Conservation (phyloP, 2,113 vertebrate genomes). For the Corydoras sp. region DNA sequence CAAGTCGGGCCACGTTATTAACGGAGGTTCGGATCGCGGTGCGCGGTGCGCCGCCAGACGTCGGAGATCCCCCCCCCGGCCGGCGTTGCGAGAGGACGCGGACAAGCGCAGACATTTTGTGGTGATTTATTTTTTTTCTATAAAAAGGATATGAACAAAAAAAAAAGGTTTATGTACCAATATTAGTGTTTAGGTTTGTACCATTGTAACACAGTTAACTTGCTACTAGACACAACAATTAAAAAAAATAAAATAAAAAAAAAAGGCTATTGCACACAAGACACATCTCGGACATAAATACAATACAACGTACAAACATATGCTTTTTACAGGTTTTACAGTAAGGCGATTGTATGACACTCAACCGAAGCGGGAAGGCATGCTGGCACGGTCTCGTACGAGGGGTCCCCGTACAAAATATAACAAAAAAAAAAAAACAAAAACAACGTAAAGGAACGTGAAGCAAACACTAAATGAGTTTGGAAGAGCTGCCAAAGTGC, state of each 20-base stretch:
- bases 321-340: constrained; percentile 55
- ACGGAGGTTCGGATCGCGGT: background rate
- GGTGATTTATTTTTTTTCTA: constrained; percentile 54
- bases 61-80: too few species aligned
- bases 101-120: constrained; percentile 32
- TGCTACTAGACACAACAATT: constrained; percentile 62
- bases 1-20: constrained; percentile 4
- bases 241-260: too few species aligned
- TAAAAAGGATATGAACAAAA: constrained; percentile 65
- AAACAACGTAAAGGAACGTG: background rate
- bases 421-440: constrained; percentile 11
- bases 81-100: background rate
- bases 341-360: constrained; percentile 50
- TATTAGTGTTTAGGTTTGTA: constrained; percentile 75
- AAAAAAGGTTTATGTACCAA: constrained; percentile 69
- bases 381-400: constrained; percentile 31
- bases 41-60: too few species aligned
- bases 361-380: constrained; percentile 47
- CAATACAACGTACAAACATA: constrained; percentile 45
- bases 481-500: constrained; percentile 72
- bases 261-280: constrained; percentile 73
- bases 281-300: constrained; percentile 58
- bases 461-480: constrained; percentile 46
- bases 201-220: constrained; percentile 69
- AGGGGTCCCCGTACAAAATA: constrained; percentile 47